phyloP scores from a whole-genome alignment of 1,140 invertebrate genomes.

The Dendroctonus ponderosae region DNA sequence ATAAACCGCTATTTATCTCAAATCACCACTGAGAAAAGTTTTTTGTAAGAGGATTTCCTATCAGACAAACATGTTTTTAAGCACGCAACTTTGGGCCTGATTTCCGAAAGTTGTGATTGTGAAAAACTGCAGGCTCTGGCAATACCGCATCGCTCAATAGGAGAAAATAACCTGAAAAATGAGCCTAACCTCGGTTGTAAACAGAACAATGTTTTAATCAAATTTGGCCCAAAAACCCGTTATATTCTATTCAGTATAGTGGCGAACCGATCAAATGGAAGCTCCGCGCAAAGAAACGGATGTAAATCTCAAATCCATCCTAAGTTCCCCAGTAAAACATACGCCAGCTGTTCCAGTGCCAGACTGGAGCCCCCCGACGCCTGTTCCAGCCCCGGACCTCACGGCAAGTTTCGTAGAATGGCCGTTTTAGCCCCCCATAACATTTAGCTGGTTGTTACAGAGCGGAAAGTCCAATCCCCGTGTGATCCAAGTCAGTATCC shows the following conservation, averaged over 20 bases:
- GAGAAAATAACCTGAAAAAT: too few relatives aligned
- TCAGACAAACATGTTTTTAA: too few relatives aligned
- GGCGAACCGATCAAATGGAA: conserved; percentile 4
- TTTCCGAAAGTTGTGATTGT: too few relatives aligned
- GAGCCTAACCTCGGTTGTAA: too few relatives aligned
- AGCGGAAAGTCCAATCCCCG: conserved; percentile 30
- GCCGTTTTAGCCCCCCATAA: background rate
- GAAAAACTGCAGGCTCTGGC: too few relatives aligned
- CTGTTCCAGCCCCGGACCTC: conserved; percentile 11
- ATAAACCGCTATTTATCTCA: too few relatives aligned
- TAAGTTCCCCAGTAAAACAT: conserved; percentile 44
- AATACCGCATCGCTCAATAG: too few relatives aligned
- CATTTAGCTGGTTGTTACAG: background rate
- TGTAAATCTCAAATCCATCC: conserved; percentile 42
- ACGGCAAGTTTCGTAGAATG: background rate
- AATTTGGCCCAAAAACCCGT: too few relatives aligned
- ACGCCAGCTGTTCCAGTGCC: conserved; percentile 47
- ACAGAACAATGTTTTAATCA: too few relatives aligned
- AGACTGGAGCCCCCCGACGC: conserved; percentile 41
- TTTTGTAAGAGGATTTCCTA: too few relatives aligned
- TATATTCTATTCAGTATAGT: background rate
- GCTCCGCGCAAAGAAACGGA: conserved; percentile 29
- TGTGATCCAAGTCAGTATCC: conserved; percentile 43
- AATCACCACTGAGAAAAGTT: too few relatives aligned
- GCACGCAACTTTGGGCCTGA: too few relatives aligned